Evolutionary conservation across 2,797 vertebrate genomes (phyloP).

Genomic region (Nannoperca australis): DNA sequence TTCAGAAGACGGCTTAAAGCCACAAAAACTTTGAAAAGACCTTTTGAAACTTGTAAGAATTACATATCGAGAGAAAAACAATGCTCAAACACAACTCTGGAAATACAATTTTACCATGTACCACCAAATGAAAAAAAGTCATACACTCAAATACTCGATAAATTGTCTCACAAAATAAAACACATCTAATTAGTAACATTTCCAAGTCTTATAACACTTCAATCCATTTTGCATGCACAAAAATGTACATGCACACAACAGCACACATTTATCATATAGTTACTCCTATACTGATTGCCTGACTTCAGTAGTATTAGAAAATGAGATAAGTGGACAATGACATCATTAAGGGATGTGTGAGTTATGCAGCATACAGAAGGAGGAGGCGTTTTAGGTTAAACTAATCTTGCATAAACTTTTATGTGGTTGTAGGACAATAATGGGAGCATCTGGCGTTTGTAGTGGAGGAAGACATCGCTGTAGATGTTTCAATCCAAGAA

Average conservation of each 20-base stretch:
- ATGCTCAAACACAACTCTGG: slow-evolving; percentile 45
- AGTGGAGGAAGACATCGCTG: slow-evolving; percentile 1
- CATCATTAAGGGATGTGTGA: slow-evolving; percentile 17
- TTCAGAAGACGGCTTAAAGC: slow-evolving; percentile 81
- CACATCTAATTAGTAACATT: slow-evolving; percentile 71
- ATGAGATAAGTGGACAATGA: slow-evolving; percentile 59
- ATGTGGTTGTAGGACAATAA: background rate
- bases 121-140: slow-evolving; percentile 48
- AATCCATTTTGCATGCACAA: slow-evolving; percentile 74
- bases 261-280: slow-evolving; percentile 73
- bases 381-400: background rate
- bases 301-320: slow-evolving; percentile 89
- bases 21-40: slow-evolving; percentile 58
- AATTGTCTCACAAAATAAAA: slow-evolving; percentile 74
- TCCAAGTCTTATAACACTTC: slow-evolving; percentile 72
- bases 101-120: slow-evolving; percentile 54
- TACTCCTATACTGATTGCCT: slow-evolving; percentile 81
- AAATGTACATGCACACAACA: slow-evolving; percentile 77
- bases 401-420: slow-evolving; percentile 10
- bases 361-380: slow-evolving; percentile 42
- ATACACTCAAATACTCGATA: slow-evolving; percentile 67
- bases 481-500: slow-evolving; percentile 19
- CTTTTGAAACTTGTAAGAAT: slow-evolving; percentile 50
- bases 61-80: slow-evolving; percentile 56
- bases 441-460: background rate